Evolutionary conservation across 2,113 vertebrate species (phyloP), one percentile per base, ranked within the genome.

Genomic region (Caranx ignobilis): DNA sequence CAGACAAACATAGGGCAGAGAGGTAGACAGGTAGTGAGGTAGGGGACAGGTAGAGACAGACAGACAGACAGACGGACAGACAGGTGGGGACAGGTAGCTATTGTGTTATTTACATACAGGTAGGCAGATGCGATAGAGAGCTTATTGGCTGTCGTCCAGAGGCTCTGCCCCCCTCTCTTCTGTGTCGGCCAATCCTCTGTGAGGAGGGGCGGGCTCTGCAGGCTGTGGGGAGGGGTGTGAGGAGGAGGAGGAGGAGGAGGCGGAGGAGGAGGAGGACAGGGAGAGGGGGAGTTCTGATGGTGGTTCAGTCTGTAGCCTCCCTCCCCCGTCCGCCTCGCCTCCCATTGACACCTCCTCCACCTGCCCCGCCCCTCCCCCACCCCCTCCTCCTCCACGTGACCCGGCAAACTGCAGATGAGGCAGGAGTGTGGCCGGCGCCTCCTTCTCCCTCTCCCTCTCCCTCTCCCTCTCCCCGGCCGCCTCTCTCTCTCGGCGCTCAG

Each of bases 61-160:
- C 61, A 47, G 37, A 43, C 55, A 64, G 37, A 75, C 16, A 74
- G 81, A 70, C n/a, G 56, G 77, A 69, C 56, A 43, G 79, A 70
- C 54, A 63, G 55, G 60, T 52, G 45, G 77, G 55, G 68, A 81
- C 85, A 89, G 78, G 89, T 85, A 85, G 86, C 84, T 84, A 78
- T 86, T 82, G 86, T 93, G 66, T 90, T 90, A 89, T 89, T 85
- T 89, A 92, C 86, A 88, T 87, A 87, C 78, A 90, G 88, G 82
- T 89, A 90, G 88, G 88, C 89, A 85, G 82, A 87, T 82, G 81
- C 83, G 19, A 76, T 77, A 74, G 41, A 87, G 88, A 84, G 89
- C 90, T 91, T 92, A 92, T 89, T 91, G 87, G 88, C 89, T 91
- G 86, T 91, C 79, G 81, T 92, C 88, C 68, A 84, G 76, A 86